phyloP scores from a whole-genome alignment of 2,797 vertebrate genomes.

The Enteromius radiatus region DNA sequence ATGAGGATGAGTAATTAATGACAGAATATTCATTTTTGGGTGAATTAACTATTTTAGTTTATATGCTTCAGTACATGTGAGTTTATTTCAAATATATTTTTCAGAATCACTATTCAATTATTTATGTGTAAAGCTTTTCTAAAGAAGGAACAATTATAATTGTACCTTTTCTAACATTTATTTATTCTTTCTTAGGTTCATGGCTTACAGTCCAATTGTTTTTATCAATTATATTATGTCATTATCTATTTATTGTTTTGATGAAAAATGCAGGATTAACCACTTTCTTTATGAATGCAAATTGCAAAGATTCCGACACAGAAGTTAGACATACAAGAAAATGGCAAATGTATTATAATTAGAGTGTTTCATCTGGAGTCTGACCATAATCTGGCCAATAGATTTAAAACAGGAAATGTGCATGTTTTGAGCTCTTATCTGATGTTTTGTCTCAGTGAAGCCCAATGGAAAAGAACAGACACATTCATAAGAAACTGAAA shows the following conservation, averaged over 20 bases:
- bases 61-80: neutral
- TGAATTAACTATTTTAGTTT: no score
- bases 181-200: neutral
- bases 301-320: neutral
- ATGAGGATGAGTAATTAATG: no score
- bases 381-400: slow-evolving; percentile 21
- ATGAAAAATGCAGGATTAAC: neutral
- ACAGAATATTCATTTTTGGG: no score
- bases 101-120: neutral
- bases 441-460: slow-evolving; percentile 55
- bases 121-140: neutral
- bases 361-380: slow-evolving; percentile 38
- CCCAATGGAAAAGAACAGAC: slow-evolving; percentile 53
- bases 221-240: neutral
- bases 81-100: neutral
- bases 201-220: neutral
- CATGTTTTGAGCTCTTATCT: slow-evolving; percentile 50
- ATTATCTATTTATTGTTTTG: neutral
- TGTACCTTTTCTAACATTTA: neutral
- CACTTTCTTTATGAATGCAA: neutral
- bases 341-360: slow-evolving; percentile 17
- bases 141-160: neutral
- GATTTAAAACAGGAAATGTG: slow-evolving; percentile 53
- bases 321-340: neutral
- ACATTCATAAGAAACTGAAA: slow-evolving; percentile 39